Evolutionary conservation across 2,888 invertebrate species (phyloP).

Genomic region (Platerodrilus igneus): DNA sequence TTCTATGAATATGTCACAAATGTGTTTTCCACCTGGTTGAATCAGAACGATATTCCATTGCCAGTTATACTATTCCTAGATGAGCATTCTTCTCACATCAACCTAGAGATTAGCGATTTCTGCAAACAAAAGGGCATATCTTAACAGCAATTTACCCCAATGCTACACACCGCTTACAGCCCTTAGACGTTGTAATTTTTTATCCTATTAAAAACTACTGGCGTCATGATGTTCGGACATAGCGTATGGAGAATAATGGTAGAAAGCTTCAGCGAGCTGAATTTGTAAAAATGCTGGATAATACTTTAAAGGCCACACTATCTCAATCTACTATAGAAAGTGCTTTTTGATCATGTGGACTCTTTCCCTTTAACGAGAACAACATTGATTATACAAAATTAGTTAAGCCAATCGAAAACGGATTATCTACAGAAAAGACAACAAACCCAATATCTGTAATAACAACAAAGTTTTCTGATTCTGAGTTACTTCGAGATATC

Average conservation of each 20-base stretch:
- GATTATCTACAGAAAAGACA: not conserved
- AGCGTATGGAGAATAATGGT: slow-evolving; percentile 1
- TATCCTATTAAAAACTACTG: slow-evolving; percentile 1
- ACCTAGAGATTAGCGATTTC: slow-evolving; percentile 40
- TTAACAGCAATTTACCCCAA: not conserved
- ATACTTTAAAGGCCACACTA: not conserved
- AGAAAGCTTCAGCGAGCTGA: not conserved
- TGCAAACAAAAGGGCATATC: slow-evolving; percentile 34
- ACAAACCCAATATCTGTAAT: not conserved
- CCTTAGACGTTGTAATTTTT: not conserved
- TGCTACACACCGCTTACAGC: slow-evolving; percentile 1
- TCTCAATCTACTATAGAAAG: not conserved
- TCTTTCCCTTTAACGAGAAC: not conserved
- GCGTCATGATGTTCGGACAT: not conserved
- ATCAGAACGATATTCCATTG: slow-evolving; percentile 35
- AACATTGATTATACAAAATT: not conserved
- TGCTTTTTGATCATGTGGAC: not conserved
- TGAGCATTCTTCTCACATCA: slow-evolving; percentile 42
- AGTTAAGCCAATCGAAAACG: too few relatives aligned
- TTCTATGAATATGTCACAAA: slow-evolving; percentile 45
- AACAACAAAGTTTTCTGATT: not conserved
- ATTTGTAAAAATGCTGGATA: not conserved
- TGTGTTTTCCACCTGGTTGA: slow-evolving; percentile 30
- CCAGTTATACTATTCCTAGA: slow-evolving; percentile 44
- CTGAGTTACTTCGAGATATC: not conserved